Percentiles rank a stretch among this genome's conserved stretches.
These are phyloP conservation scores for Orthonychiurus folsomi DNA, from an alignment of 2,888 invertebrate genomes.

Conservation along the genomic window DNA sequence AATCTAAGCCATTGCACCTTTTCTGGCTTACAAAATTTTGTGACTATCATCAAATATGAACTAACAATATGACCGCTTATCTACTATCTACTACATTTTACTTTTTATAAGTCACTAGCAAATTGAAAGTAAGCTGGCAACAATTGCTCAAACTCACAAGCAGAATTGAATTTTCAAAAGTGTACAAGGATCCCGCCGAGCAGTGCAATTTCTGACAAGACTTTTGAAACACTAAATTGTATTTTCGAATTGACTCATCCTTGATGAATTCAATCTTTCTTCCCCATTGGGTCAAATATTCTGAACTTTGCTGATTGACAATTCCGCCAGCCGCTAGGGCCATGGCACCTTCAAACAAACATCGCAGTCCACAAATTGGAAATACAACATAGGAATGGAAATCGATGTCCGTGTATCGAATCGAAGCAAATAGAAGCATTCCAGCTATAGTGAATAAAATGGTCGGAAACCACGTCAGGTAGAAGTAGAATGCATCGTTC, in stretches of 20 bases:
- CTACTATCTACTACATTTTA: too few relatives aligned
- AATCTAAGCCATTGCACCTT: too few relatives aligned
- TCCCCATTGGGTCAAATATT: not conserved
- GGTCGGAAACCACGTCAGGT: slow-evolving; percentile 14
- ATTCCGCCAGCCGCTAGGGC: slow-evolving; percentile 18
- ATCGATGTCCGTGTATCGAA: slow-evolving; percentile 11
- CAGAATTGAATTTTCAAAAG: slow-evolving; percentile 22
- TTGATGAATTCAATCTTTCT: not conserved
- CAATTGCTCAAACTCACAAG: slow-evolving; percentile 19
- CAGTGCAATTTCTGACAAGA: slow-evolving; percentile 15
- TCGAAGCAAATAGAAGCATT: slow-evolving; percentile 19
- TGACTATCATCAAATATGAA: too few relatives aligned
- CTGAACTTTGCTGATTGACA: not conserved
- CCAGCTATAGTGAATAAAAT: slow-evolving; percentile 14
- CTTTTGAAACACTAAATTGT: not conserved
- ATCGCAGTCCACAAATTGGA: slow-evolving; percentile 20
- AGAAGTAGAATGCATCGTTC: slow-evolving; percentile 15
- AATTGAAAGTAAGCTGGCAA: slow-evolving; percentile 17
- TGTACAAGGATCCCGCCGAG: slow-evolving; percentile 18
- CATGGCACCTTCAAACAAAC: slow-evolving; percentile 18
- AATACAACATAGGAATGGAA: slow-evolving; percentile 15
- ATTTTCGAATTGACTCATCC: not conserved
- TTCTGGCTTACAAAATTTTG: too few relatives aligned
- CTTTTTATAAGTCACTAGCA: slow-evolving; percentile 18
- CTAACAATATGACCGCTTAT: too few relatives aligned